Conservation (phyloP, 2,113 vertebrate species). For the Sclerurus mexicanus region DNA sequence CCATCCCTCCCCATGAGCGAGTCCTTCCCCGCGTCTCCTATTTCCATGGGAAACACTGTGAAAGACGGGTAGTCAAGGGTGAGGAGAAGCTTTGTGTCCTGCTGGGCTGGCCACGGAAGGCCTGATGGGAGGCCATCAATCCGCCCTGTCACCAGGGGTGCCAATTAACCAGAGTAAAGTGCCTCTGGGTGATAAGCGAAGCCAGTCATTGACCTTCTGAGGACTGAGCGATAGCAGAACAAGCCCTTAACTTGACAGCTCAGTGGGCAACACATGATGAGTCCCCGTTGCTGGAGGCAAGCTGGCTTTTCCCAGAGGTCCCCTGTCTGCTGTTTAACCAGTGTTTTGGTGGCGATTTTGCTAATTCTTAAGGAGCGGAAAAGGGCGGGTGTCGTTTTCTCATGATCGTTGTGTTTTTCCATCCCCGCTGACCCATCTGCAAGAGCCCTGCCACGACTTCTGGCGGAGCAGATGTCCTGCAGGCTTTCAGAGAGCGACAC, state of each 20-base stretch:
- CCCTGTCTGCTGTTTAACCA: not conserved
- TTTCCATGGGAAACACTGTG: not conserved
- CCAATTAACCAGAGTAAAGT: conserved; percentile 51
- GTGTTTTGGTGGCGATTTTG: not conserved
- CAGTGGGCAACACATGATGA: not conserved
- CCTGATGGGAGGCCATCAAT: conserved; percentile 29
- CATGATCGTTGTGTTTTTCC: conserved; percentile 21
- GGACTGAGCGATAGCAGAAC: conserved; percentile 36
- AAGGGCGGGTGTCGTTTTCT: not conserved
- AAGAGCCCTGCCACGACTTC: conserved; percentile 47
- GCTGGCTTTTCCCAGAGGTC: not conserved
- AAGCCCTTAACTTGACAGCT: conserved; percentile 26
- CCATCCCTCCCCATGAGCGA: not conserved
- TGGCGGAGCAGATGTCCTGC: conserved; percentile 43
- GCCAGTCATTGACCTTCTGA: conserved; percentile 47
- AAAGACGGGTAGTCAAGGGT: fast-evolving
- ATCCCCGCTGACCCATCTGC: not conserved
- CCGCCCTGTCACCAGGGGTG: not conserved
- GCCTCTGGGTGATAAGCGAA: conserved; percentile 46
- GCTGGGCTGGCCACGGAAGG: not conserved
- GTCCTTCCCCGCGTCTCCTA: fast-evolving
- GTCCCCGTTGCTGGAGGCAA: not conserved
- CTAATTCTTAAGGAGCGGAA: not conserved
- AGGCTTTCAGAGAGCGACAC: conserved; percentile 19
- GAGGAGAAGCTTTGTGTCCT: not conserved